These are phyloP conservation scores for Xerus rutilus DNA, from an alignment of 2,797 vertebrate genomes.

Conservation along the genomic window DNA sequence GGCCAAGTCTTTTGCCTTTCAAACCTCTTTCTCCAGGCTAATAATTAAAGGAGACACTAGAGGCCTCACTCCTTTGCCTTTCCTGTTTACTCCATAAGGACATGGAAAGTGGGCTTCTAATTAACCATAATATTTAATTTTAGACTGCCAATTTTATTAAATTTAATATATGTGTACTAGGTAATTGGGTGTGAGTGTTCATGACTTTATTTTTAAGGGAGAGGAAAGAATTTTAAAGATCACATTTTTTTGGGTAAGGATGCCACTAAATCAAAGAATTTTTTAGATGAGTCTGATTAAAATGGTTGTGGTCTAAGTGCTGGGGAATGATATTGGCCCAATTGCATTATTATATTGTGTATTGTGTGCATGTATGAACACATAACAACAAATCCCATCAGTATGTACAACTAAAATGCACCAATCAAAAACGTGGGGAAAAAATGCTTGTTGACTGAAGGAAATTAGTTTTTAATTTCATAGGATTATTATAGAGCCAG, in stretches of 20 bases:
- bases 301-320: not conserved
- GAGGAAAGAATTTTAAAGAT: not conserved
- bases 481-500: not conserved
- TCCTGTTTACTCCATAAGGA: not conserved
- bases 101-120: not conserved
- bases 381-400: too few relatives aligned
- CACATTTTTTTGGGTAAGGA: not conserved
- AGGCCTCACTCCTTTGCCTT: not conserved
- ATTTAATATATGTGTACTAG: not conserved
- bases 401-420: too few relatives aligned
- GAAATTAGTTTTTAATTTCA: constrained; percentile 62
- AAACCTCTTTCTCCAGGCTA: not conserved
- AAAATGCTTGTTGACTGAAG: not conserved
- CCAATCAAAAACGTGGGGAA: too few relatives aligned
- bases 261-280: not conserved
- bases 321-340: too few relatives aligned
- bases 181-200: not conserved
- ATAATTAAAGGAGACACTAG: fast-evolving
- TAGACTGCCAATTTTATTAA: not conserved
- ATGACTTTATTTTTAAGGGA: not conserved
- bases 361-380: too few relatives aligned
- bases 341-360: too few relatives aligned
- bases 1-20: not conserved
- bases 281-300: constrained; percentile 56
- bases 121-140: not conserved